Evolutionary conservation across 2,113 vertebrate species (phyloP).

Genomic region (Canis aureus): DNA sequence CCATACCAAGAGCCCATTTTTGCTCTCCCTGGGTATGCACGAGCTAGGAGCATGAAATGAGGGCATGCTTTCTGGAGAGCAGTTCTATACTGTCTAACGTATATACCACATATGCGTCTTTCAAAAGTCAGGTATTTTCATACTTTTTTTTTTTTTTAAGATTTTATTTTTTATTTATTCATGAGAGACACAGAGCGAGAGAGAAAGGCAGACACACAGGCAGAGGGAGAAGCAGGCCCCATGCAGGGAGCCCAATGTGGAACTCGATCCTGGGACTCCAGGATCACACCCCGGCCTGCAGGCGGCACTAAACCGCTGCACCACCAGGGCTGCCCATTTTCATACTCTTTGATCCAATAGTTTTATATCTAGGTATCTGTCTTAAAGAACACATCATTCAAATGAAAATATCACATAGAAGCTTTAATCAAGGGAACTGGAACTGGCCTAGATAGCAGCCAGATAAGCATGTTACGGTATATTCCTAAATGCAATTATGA

Average conservation of each 20-base stretch:
- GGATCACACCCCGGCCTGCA: no score
- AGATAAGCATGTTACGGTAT: not conserved
- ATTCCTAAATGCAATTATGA: not conserved
- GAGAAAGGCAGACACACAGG: no score
- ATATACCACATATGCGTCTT: not conserved
- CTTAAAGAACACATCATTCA: constrained; percentile 35
- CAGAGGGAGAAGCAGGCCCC: no score
- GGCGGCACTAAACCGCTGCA: no score
- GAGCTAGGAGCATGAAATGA: not conserved
- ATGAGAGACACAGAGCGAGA: no score
- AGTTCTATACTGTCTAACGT: not conserved
- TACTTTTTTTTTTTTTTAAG: not conserved
- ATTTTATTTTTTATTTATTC: no score
- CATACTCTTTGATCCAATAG: not conserved
- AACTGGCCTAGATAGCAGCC: not conserved
- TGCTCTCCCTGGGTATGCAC: not conserved
- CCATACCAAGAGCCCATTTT: not conserved
- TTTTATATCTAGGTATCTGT: not conserved
- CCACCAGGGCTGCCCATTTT: not conserved
- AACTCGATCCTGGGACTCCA: no score
- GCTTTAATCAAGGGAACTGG: not conserved
- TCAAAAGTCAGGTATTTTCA: not conserved
- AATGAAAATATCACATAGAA: constrained; percentile 26
- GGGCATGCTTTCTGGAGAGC: not conserved
- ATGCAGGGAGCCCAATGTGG: no score